These are phyloP conservation scores for Hoplostethus atlanticus DNA, from an alignment of 2,797 vertebrate genomes.

Conservation along the genomic window DNA sequence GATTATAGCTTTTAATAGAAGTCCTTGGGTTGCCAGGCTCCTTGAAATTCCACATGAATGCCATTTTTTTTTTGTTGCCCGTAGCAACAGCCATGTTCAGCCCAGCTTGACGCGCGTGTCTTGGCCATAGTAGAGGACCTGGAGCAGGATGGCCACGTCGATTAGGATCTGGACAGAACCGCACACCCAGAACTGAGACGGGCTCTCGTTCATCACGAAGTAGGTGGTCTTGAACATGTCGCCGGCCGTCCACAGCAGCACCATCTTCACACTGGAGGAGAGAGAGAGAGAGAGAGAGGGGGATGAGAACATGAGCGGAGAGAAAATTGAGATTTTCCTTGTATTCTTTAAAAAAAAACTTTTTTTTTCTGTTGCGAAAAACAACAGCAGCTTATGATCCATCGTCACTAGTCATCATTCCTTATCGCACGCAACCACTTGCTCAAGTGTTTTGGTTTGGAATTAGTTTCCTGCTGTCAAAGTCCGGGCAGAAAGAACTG, in stretches of 20 bases:
- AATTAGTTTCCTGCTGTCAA: slow-evolving; percentile 8
- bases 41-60: neutral
- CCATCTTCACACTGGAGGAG: slow-evolving; percentile 87
- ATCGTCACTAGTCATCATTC: neutral
- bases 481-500: slow-evolving; percentile 3
- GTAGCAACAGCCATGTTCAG: slow-evolving; percentile 34
- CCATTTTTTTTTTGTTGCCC: neutral
- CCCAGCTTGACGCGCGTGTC: slow-evolving; percentile 78
- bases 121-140: slow-evolving; percentile 83
- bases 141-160: slow-evolving; percentile 85
- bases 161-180: slow-evolving; percentile 85
- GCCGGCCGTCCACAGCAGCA: slow-evolving; percentile 86
- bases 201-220: slow-evolving; percentile 86
- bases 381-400: neutral
- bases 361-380: too few species aligned
- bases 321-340: neutral
- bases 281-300: slow-evolving; percentile 26
- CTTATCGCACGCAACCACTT: neutral
- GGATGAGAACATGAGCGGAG: too few species aligned
- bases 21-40: neutral
- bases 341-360: too few species aligned
- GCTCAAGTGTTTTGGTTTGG: slow-evolving; percentile 6
- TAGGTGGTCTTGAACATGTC: slow-evolving; percentile 89
- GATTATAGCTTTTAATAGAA: slow-evolving; percentile 1
- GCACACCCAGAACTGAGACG: slow-evolving; percentile 86